Conservation (phyloP, 2,797 vertebrate genomes). For the Cyclopterus lumpus region DNA sequence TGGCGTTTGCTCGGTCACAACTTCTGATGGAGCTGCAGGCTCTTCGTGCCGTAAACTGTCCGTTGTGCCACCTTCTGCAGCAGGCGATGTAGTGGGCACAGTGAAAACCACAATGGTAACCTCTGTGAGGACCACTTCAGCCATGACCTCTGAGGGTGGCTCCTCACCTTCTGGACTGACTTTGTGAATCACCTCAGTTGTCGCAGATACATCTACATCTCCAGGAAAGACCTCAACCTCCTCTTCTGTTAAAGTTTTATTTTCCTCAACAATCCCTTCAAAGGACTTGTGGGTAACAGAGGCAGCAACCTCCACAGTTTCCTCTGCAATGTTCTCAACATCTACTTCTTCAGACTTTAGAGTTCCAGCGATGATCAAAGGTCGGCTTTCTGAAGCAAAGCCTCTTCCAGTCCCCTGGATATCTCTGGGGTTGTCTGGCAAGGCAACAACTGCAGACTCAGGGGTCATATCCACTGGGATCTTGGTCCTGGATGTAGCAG, state of each 20-base stretch:
- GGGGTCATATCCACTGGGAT: constrained; percentile 19
- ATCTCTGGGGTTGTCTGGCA: constrained; percentile 16
- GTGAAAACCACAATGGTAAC: constrained; percentile 16
- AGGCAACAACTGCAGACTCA: not conserved
- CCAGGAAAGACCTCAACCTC: not conserved
- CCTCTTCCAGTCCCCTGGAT: constrained; percentile 8
- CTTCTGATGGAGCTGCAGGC: constrained; percentile 1
- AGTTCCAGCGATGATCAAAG: not conserved
- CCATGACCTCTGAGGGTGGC: constrained; percentile 26
- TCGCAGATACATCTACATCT: not conserved
- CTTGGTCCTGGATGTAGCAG: not conserved
- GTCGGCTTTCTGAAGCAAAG: not conserved
- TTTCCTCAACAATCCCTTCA: constrained; percentile 13
- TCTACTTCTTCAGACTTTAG: not conserved
- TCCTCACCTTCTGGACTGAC: constrained; percentile 31
- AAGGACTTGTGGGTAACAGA: constrained; percentile 18
- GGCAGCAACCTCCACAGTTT: constrained; percentile 16
- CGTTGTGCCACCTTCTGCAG: constrained; percentile 8
- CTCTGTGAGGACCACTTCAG: constrained; percentile 22
- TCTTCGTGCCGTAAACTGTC: constrained; percentile 4
- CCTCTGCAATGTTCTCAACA: constrained; percentile 17
- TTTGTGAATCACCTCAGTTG: constrained; percentile 20
- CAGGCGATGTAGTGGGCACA: constrained; percentile 14
- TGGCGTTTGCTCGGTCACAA: not conserved
- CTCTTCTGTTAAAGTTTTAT: not conserved